These are phyloP conservation scores for Dromaius novaehollandiae DNA, from an alignment of 2,113 vertebrate species.

Conservation along the genomic window DNA sequence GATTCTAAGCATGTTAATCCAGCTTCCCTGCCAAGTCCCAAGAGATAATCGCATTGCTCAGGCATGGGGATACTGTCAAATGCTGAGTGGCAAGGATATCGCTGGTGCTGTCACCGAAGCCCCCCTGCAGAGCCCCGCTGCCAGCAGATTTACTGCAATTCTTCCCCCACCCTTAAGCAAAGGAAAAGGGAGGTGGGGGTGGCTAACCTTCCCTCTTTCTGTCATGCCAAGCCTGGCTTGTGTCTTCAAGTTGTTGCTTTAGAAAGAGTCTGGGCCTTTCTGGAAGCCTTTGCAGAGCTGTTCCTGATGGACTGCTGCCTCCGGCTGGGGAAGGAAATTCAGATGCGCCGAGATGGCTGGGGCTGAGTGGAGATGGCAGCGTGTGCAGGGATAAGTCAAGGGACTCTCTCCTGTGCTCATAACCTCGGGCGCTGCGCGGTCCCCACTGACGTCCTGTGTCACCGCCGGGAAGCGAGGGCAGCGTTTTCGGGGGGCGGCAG, in stretches of 20 bases:
- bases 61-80: conserved; percentile 1
- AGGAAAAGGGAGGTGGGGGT: neutral
- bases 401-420: neutral
- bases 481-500: neutral
- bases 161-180: neutral
- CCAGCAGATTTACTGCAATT: neutral
- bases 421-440: neutral
- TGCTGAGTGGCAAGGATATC: conserved; percentile 8
- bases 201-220: neutral
- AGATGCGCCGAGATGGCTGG: neutral
- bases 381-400: neutral
- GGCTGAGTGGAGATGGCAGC: neutral
- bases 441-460: accelerated
- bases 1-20: conserved; percentile 68
- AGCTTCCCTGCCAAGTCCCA: conserved; percentile 55
- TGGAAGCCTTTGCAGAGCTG: neutral
- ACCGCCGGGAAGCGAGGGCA: neutral
- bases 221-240: neutral
- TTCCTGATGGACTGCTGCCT: neutral
- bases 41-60: conserved; percentile 56
- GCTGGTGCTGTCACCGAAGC: neutral
- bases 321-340: neutral
- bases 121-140: neutral
- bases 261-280: neutral
- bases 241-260: neutral